These are phyloP conservation scores for Phoenicopterus ruber DNA, from an alignment of 2,113 vertebrate species.

Conservation along the genomic window DNA sequence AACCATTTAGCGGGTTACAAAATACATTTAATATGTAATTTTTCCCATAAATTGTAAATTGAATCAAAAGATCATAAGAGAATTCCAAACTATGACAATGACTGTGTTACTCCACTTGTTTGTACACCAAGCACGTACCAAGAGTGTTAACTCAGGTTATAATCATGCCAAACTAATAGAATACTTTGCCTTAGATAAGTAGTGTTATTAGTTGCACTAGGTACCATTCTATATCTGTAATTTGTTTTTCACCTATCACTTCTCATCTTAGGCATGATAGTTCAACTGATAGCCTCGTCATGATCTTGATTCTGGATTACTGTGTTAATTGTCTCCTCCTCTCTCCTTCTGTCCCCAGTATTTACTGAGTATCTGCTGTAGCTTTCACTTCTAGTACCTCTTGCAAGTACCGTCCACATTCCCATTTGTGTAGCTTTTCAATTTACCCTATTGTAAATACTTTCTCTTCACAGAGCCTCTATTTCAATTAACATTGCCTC, in stretches of 20 bases:
- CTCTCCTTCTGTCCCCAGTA: not conserved
- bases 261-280: not conserved
- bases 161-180: slow-evolving; percentile 4
- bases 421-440: not conserved
- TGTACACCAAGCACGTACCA: not conserved
- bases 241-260: not conserved
- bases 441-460: not conserved
- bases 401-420: not conserved
- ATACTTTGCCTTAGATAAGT: slow-evolving; percentile 40
- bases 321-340: not conserved
- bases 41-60: not conserved
- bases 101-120: not conserved
- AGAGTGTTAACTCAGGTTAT: slow-evolving; percentile 45
- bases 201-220: not conserved
- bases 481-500: not conserved
- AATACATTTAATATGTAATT: not conserved
- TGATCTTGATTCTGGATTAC: not conserved
- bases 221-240: not conserved
- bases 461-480: not conserved
- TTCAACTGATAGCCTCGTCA: not conserved
- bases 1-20: not conserved
- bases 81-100: not conserved
- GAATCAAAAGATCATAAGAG: not conserved
- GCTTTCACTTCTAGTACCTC: not conserved
- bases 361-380: not conserved